Conservation (phyloP, 2,113 vertebrate genomes). For the Hystrix brachyura region DNA sequence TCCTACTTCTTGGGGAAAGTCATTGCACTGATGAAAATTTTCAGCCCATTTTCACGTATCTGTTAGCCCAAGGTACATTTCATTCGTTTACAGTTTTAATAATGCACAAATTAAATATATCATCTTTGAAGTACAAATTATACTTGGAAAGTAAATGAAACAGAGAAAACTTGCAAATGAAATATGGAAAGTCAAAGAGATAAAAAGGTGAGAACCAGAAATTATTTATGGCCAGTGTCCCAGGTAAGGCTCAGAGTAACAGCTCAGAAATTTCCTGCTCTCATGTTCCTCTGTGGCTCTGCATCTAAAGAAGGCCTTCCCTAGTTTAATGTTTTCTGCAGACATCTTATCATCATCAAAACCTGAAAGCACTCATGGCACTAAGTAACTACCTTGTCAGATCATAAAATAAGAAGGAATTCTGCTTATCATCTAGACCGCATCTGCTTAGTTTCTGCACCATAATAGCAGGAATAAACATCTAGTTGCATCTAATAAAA, state of each 20-base stretch:
- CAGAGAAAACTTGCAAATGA: neutral
- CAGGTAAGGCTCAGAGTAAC: neutral
- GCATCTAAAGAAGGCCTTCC: neutral
- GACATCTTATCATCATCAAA: neutral
- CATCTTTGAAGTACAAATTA: neutral
- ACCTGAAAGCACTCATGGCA: neutral
- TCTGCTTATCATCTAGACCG: neutral
- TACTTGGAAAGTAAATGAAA: neutral
- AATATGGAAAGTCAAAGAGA: neutral
- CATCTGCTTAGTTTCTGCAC: neutral
- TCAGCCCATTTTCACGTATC: neutral
- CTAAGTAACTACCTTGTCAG: neutral
- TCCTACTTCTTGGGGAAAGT: neutral
- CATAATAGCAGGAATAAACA: neutral
- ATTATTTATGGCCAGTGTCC: neutral
- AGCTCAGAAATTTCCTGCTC: neutral
- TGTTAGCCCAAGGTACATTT: neutral
- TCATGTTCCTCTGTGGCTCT: neutral
- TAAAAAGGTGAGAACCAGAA: neutral
- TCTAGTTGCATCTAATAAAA: neutral
- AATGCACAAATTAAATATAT: neutral
- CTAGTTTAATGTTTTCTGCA: neutral
- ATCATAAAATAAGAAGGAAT: neutral
- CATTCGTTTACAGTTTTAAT: neutral
- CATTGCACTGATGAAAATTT: neutral